phyloP scores from a whole-genome alignment of 1,140 invertebrate genomes.

The Battus philenor region DNA sequence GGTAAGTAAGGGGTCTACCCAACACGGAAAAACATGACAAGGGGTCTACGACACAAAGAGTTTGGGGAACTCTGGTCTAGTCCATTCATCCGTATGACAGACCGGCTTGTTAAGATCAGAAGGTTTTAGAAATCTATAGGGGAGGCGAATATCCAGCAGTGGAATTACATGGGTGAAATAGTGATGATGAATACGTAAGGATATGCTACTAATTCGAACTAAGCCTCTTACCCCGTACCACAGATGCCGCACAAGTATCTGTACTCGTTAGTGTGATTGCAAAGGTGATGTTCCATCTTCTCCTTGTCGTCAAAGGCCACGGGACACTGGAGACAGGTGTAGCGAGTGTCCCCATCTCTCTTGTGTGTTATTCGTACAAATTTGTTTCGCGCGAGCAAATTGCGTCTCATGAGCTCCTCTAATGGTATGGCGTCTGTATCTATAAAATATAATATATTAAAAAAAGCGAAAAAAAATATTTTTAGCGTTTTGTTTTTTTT shows the following conservation, averaged over 20 bases:
- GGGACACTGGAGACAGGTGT: constrained; percentile 51
- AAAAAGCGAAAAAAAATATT: background rate
- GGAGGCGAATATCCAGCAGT: no score
- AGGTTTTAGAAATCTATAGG: no score
- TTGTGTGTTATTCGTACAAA: constrained; percentile 39
- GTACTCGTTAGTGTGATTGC: constrained; percentile 84
- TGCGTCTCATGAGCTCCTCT: constrained; percentile 36
- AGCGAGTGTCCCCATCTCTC: constrained; percentile 30
- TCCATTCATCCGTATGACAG: no score
- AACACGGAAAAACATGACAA: no score
- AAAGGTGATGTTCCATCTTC: constrained; percentile 83
- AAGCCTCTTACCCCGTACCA: constrained; percentile 64
- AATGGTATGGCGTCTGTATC: constrained; percentile 18
- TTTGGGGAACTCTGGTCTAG: no score
- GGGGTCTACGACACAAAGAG: no score
- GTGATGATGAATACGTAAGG: no score
- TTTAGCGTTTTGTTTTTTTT: background rate
- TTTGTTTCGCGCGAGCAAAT: constrained; percentile 38
- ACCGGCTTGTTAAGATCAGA: no score
- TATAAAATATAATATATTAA: constrained; percentile 1
- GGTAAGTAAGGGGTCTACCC: no score
- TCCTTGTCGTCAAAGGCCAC: constrained; percentile 78
- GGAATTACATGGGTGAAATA: no score
- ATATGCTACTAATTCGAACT: no score
- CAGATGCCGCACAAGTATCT: constrained; percentile 79